phyloP scores from a whole-genome alignment of 2,888 invertebrate genomes.

The Heliconius cydno region DNA sequence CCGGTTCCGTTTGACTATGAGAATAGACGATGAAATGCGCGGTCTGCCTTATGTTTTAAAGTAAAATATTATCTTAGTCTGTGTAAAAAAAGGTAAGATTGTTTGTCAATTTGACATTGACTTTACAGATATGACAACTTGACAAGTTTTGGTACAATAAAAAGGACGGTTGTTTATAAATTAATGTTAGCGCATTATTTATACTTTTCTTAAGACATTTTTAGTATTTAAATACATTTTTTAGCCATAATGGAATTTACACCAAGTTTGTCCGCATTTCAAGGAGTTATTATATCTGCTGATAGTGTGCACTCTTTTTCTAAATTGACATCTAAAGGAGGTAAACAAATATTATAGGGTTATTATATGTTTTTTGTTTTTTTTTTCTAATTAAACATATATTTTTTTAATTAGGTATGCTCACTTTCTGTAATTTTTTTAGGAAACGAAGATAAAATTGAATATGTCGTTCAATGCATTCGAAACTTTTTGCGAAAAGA shows the following conservation, averaged over 20 bases:
- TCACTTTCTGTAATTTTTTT: conserved; percentile 41
- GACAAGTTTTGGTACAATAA: neutral
- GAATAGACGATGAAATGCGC: too few relatives aligned
- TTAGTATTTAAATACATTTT: neutral
- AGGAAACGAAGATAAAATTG: conserved; percentile 74
- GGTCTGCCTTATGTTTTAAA: too few relatives aligned
- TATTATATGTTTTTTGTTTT: conserved; percentile 14
- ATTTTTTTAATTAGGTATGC: neutral
- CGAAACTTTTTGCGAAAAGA: conserved; percentile 60
- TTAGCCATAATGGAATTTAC: conserved; percentile 59
- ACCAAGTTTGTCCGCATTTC: conserved; percentile 67
- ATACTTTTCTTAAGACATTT: neutral
- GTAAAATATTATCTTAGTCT: too few relatives aligned
- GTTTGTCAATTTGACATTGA: too few relatives aligned
- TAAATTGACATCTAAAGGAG: conserved; percentile 66
- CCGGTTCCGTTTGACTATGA: too few relatives aligned
- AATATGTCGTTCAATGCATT: conserved; percentile 58
- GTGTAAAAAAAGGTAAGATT: too few relatives aligned
- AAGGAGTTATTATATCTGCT: conserved; percentile 70
- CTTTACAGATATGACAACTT: too few relatives aligned
- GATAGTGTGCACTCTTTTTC: conserved; percentile 67
- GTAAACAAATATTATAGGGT: conserved; percentile 54
- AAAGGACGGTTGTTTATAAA: conserved; percentile 7
- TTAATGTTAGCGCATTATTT: neutral
- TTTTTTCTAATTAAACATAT: neutral